phyloP scores from a whole-genome alignment of 2,888 invertebrate genomes.

The Cantharis nigra region DNA sequence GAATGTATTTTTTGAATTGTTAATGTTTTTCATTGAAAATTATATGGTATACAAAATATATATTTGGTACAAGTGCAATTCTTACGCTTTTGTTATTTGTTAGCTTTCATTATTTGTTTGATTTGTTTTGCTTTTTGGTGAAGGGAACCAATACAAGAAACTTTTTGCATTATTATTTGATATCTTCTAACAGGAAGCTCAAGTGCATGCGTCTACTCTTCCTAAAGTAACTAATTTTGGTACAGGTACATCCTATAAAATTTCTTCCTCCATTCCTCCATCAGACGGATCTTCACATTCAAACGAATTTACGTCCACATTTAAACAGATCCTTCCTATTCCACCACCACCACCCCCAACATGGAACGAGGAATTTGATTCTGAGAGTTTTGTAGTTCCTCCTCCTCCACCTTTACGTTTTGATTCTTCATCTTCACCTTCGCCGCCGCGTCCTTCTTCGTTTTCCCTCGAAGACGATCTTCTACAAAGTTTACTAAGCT shows the following conservation, averaged over 20 bases:
- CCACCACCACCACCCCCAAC: background rate
- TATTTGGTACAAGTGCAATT: conserved; percentile 27
- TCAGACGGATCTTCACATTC: background rate
- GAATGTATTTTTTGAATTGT: conserved; percentile 48
- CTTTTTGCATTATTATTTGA: conserved; percentile 23
- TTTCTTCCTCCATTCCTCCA: background rate
- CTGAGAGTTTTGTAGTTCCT: background rate
- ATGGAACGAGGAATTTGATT: background rate
- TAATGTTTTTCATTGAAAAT: conserved; percentile 30
- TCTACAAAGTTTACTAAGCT: background rate
- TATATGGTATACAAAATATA: conserved; percentile 28
- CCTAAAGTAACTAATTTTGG: conserved; percentile 43
- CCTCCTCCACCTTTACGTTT: background rate
- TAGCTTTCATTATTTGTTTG: background rate
- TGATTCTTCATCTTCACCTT: background rate
- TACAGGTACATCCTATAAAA: conserved; percentile 39
- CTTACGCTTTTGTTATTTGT: conserved; percentile 4
- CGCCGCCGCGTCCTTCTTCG: background rate
- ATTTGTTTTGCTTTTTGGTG: conserved; percentile 24
- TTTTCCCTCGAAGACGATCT: background rate
- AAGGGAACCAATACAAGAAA: conserved; percentile 15
- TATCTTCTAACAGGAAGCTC: conserved; percentile 37
- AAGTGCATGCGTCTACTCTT: conserved; percentile 46
- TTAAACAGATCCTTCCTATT: background rate
- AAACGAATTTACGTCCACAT: background rate